Evolutionary conservation across 2,797 vertebrate genomes (phyloP).

Genomic region (Manis pentadactyla): DNA sequence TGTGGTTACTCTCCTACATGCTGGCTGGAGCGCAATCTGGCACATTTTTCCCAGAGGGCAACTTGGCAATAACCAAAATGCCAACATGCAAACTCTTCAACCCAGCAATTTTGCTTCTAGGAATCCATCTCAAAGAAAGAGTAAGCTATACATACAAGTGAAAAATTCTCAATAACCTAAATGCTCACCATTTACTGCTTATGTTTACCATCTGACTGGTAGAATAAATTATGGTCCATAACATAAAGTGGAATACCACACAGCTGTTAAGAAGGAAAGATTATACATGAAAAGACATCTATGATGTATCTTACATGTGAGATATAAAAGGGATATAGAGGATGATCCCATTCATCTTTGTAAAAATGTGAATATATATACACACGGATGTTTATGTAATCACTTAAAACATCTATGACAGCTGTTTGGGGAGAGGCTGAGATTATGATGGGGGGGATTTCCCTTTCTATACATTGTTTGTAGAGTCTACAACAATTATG

Average conservation of each 20-base stretch:
- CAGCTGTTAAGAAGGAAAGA: background rate
- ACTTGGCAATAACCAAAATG: conserved; percentile 53
- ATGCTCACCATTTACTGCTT: background rate
- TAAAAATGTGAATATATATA: background rate
- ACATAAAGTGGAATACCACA: background rate
- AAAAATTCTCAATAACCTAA: conserved; percentile 48
- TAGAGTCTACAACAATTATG: background rate
- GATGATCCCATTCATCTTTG: background rate
- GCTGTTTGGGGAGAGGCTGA: background rate
- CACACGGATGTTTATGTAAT: background rate
- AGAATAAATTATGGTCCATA: background rate
- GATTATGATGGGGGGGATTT: background rate
- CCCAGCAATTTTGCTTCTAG: conserved; percentile 8
- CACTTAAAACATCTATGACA: background rate
- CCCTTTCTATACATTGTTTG: background rate
- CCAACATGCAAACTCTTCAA: conserved; percentile 2
- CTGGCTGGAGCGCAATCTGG: background rate
- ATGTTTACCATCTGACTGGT: background rate
- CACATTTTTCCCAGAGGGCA: background rate
- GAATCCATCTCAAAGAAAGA: conserved; percentile 39
- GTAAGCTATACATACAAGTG: background rate
- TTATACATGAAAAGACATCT: background rate
- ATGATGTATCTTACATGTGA: background rate
- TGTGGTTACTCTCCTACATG: background rate
- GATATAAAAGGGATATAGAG: background rate